Evolutionary conservation across 2,888 invertebrate species (phyloP).

Genomic region (Sipha maydis): DNA sequence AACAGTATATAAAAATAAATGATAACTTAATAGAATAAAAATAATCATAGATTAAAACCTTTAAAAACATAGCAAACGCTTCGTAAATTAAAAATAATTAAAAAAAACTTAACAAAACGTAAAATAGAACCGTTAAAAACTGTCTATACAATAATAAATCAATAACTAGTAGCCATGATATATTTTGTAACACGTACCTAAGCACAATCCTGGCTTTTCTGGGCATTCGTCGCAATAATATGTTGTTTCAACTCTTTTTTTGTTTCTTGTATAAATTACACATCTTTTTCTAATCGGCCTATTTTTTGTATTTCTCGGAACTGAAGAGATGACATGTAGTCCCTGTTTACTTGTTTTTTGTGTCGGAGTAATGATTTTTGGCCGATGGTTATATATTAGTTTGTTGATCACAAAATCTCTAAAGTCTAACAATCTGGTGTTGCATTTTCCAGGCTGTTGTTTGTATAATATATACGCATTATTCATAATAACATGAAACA

Average conservation of each 20-base stretch:
- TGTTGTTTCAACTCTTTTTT: constrained; percentile 18
- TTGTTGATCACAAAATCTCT: constrained; percentile 17
- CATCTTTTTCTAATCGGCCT: constrained; percentile 21
- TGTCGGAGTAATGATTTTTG: background rate
- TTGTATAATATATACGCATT: background rate
- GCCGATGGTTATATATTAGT: constrained; percentile 22
- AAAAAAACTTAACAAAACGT: background rate
- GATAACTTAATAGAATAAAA: background rate
- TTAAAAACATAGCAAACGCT: too few species aligned
- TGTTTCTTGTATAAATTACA: constrained; percentile 3
- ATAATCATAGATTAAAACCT: background rate
- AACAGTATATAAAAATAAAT: background rate
- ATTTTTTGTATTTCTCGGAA: constrained; percentile 22
- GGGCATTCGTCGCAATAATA: constrained; percentile 2
- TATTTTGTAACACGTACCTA: constrained; percentile 18
- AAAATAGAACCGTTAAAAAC: background rate
- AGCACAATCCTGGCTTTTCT: constrained; percentile 18
- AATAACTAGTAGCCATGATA: background rate
- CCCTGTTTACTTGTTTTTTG: background rate
- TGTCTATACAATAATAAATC: background rate
- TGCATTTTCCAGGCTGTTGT: background rate
- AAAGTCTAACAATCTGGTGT: constrained; percentile 7
- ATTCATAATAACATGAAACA: constrained; percentile 50
- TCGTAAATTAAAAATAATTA: background rate
- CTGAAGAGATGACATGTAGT: constrained; percentile 5